Evolutionary conservation across 1,140 invertebrate species (phyloP).

Genomic region (Atopsyche davidsoni): DNA sequence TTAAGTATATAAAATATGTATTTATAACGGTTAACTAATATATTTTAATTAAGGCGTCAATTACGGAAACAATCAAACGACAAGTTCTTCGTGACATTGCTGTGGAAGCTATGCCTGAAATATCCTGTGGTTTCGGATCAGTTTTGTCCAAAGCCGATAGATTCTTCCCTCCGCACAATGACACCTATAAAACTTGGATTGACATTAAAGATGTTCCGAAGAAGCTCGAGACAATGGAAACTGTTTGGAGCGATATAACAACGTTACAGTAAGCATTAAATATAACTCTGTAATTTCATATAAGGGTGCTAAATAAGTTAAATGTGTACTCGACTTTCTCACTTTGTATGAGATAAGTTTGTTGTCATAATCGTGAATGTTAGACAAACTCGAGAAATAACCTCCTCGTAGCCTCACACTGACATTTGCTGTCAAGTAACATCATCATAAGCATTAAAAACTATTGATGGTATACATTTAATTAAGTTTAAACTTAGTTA

Average conservation of each 20-base stretch:
- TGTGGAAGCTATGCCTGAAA: slow-evolving; percentile 31
- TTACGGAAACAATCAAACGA: slow-evolving; percentile 31
- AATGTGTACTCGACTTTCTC: too few species aligned
- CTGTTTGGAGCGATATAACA: slow-evolving; percentile 55
- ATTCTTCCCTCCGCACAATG: slow-evolving; percentile 44
- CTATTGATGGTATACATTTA: too few species aligned
- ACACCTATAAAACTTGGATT: slow-evolving; percentile 46
- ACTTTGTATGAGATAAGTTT: too few species aligned
- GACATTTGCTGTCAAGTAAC: too few species aligned
- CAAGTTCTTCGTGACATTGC: slow-evolving; percentile 36
- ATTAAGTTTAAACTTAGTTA: neutral
- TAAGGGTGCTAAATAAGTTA: too few species aligned
- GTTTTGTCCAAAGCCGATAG: slow-evolving; percentile 43
- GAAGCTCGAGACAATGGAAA: slow-evolving; percentile 52
- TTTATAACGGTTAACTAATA: slow-evolving; percentile 8
- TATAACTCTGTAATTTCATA: neutral
- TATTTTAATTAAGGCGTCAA: slow-evolving; percentile 15
- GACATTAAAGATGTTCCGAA: slow-evolving; percentile 47
- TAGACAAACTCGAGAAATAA: too few species aligned
- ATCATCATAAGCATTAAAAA: too few species aligned
- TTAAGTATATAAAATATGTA: neutral
- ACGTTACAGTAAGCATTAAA: slow-evolving; percentile 41
- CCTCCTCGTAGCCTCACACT: too few species aligned
- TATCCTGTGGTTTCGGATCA: slow-evolving; percentile 43
- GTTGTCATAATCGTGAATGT: too few species aligned